These are phyloP conservation scores for Gallirallus australis DNA, from an alignment of 2,797 vertebrate genomes.

Conservation along the genomic window DNA sequence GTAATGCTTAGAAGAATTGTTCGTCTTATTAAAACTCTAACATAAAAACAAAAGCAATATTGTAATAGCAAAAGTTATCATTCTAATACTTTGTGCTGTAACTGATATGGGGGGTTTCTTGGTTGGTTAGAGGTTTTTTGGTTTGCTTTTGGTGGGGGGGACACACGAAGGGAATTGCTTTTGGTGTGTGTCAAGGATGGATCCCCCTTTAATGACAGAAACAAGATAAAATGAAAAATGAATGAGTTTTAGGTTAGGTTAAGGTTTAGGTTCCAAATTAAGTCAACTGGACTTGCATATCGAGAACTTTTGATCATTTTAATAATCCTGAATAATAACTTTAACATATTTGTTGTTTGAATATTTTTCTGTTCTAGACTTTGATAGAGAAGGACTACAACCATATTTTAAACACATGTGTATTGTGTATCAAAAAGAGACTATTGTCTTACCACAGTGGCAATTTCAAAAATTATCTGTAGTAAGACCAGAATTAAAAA, in stretches of 20 bases:
- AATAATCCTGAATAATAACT: not conserved
- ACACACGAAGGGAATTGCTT: too few relatives aligned
- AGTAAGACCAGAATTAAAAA: not conserved
- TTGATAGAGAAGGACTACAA: not conserved
- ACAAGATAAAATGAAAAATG: not conserved
- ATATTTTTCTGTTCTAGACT: not conserved
- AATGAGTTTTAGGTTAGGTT: not conserved
- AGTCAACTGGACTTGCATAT: not conserved
- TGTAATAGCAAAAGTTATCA: not conserved
- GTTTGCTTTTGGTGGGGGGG: not conserved
- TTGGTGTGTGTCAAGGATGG: too few relatives aligned
- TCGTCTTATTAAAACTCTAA: not conserved
- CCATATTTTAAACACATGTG: not conserved
- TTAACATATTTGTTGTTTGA: not conserved
- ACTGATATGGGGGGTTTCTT: fast-evolving
- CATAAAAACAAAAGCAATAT: not conserved
- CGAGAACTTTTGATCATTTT: not conserved
- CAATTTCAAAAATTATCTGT: not conserved
- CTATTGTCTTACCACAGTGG: not conserved
- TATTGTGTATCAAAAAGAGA: not conserved
- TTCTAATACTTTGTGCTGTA: not conserved
- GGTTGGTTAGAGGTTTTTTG: too few relatives aligned
- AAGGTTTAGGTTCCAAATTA: not conserved
- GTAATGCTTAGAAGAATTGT: not conserved
- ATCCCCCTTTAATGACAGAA: not conserved